Evolutionary conservation across 2,888 invertebrate species (phyloP), one percentile per base, ranked within the genome.

Genomic region (Lingula anatina): DNA sequence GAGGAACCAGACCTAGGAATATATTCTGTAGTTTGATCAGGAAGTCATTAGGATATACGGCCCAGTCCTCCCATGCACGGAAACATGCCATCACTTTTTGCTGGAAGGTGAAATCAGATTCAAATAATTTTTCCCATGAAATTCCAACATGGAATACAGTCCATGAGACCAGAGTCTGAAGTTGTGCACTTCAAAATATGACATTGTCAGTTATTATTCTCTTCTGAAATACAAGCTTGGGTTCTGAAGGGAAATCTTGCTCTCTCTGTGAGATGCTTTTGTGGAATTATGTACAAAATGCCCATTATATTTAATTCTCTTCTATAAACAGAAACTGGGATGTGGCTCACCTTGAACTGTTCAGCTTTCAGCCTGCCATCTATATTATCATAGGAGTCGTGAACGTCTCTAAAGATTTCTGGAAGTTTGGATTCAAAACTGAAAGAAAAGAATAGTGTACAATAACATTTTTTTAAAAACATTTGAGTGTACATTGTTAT

Each of bases 61-160:
- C 87, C 87, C 93, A 93, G 73, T 99, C 97, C 76, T 96, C 95
- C 96, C 99, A 97, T 1, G 95, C 92, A 68, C 90, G 86, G 73
- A 97, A 85, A 63, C 91, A 88, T 67, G 88, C 84, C 73, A 92
- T 85, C 28, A 96, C 89, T 41, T 95, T 75, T 70, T 79, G 78
- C 76, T 77, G 66, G 5, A 64, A 62, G 35, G 48, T 28, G 50
- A 47, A 37, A 37, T 21, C 49, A 23, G 24, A n/a, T n/a, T n/a
- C n/a, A n/a, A n/a, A n/a, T n/a, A n/a, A n/a, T n/a, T n/a, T n/a
- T n/a, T n/a, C n/a, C n/a, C n/a, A n/a, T n/a, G n/a, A n/a, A n/a
- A n/a, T n/a, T n/a, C n/a, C n/a, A n/a, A n/a, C n/a, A n/a, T n/a
- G n/a, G n/a, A n/a, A n/a, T n/a, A n/a, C n/a, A n/a, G n/a, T n/a